These are phyloP conservation scores for Lutraria lutraria DNA, from an alignment of 2,888 invertebrate species.

Conservation along the genomic window DNA sequence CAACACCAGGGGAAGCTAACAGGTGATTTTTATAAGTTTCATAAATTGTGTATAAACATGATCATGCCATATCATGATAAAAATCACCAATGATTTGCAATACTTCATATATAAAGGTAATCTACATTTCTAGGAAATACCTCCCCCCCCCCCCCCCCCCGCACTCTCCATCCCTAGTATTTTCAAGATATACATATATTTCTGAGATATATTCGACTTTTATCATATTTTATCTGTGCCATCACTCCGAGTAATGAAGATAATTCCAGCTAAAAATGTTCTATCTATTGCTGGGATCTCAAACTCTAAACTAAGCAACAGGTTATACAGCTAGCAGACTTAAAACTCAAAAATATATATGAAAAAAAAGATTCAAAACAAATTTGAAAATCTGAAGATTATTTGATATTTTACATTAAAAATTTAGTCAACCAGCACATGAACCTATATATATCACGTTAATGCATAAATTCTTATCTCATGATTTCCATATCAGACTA, in stretches of 20 bases:
- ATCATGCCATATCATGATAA: conserved; percentile 8
- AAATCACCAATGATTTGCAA: not conserved
- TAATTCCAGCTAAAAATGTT: not conserved
- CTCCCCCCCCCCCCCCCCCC: too few species aligned
- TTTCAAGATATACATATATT: not conserved
- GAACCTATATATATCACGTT: not conserved
- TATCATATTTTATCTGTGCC: conserved; percentile 13
- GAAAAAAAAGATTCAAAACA: not conserved
- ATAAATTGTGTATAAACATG: not conserved
- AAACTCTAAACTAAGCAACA: not conserved
- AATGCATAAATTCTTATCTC: not conserved
- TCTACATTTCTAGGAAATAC: not conserved
- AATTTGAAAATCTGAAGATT: not conserved
- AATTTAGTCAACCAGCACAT: not conserved
- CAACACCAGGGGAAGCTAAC: not conserved
- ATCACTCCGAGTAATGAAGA: not conserved
- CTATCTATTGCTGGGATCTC: not conserved
- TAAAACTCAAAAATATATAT: not conserved
- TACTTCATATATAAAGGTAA: not conserved
- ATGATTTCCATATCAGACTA: not conserved
- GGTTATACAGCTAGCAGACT: not conserved
- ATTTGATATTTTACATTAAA: not conserved
- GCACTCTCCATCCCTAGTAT: not conserved
- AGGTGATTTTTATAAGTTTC: conserved; percentile 1
- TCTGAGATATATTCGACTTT: not conserved